Evolutionary conservation across 2,888 invertebrate species (phyloP).

Genomic region (Hofmannophila pseudospretella): DNA sequence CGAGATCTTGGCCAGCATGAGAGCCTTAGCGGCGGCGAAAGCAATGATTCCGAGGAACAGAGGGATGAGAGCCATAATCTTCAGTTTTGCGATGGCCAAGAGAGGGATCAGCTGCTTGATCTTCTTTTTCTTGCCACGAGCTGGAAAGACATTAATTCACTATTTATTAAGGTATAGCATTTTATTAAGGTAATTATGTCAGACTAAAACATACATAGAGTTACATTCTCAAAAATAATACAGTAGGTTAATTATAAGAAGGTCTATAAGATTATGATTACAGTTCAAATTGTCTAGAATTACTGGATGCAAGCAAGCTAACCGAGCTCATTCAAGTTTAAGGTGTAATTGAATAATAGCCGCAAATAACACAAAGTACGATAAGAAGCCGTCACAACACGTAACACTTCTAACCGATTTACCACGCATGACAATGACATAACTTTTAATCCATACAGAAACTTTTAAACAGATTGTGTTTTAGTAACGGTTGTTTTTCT

Average conservation of each 20-base stretch:
- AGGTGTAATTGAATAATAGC: background rate
- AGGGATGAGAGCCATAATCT: conserved; percentile 86
- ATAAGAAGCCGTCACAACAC: background rate
- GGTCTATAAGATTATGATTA: no score
- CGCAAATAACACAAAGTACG: background rate
- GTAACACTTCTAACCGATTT: background rate
- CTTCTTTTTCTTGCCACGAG: conserved; percentile 89
- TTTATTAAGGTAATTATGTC: no score
- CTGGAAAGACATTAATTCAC: conserved; percentile 66
- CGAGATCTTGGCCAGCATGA: conserved; percentile 89
- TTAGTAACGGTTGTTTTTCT: background rate
- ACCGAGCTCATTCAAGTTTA: background rate
- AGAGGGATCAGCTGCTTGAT: conserved; percentile 86
- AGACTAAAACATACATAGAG: no score
- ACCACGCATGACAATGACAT: background rate
- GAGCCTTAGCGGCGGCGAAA: conserved; percentile 90
- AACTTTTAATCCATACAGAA: background rate
- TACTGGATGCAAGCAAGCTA: background rate
- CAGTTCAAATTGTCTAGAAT: no score
- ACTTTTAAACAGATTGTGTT: background rate
- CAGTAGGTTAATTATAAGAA: no score
- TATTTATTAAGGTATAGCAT: no score
- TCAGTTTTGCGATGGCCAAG: conserved; percentile 86
- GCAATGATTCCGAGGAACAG: conserved; percentile 85
- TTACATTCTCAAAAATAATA: no score